These are phyloP conservation scores for Myopa tessellatipennis DNA, from an alignment of 2,888 invertebrate species.

Conservation along the genomic window DNA sequence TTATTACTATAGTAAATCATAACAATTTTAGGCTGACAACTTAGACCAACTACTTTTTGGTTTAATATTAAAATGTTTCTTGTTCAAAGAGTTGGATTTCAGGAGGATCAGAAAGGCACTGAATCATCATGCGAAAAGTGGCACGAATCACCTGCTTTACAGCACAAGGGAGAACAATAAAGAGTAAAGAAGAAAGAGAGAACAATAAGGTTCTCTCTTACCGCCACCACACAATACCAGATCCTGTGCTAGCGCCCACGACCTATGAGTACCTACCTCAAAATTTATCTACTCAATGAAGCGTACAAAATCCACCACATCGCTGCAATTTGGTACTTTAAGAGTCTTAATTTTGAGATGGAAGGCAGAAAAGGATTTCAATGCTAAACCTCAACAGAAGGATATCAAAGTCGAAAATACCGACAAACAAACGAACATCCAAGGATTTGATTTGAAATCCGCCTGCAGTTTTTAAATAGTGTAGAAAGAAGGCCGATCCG, in stretches of 20 bases:
- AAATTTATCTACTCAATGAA: background rate
- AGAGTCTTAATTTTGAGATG: background rate
- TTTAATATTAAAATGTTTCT: too few relatives aligned
- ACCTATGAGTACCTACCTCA: background rate
- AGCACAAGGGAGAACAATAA: too few relatives aligned
- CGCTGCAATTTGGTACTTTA: background rate
- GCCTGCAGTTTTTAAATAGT: background rate
- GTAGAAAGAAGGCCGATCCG: background rate
- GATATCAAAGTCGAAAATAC: conserved; percentile 17
- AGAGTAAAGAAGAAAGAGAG: too few relatives aligned
- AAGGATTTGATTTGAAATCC: conserved; percentile 11
- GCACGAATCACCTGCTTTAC: too few relatives aligned
- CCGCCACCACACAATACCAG: background rate
- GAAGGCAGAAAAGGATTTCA: background rate
- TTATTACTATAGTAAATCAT: too few relatives aligned
- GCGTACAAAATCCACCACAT: background rate
- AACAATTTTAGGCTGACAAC: too few relatives aligned
- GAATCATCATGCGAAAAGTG: too few relatives aligned
- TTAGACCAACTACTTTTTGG: too few relatives aligned
- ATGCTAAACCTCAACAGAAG: conserved; percentile 25
- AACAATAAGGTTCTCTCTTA: too few relatives aligned
- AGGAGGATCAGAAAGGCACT: too few relatives aligned
- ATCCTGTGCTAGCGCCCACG: background rate
- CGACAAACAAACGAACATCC: background rate
- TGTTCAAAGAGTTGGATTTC: too few relatives aligned